Evolutionary conservation across 2,888 invertebrate genomes (phyloP).

Genomic region (Coenonympha arcania): DNA sequence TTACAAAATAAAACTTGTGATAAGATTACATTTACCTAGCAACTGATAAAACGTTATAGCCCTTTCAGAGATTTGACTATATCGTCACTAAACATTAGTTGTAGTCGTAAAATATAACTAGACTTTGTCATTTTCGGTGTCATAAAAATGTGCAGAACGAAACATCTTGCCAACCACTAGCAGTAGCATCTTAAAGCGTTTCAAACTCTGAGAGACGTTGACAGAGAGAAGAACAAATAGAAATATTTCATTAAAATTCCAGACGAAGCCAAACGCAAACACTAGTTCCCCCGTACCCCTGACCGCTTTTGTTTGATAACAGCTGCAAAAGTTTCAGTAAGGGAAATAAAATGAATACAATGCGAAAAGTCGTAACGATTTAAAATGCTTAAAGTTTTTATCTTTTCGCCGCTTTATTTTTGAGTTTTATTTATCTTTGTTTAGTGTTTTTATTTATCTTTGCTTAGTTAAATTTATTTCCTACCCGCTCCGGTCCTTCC

Average conservation of each 20-base stretch:
- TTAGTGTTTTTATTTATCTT: conserved; percentile 9
- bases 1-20: too few relatives aligned
- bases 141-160: background rate
- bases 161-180: background rate
- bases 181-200: too few relatives aligned
- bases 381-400: conserved; percentile 16
- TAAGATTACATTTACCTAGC: too few relatives aligned
- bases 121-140: too few relatives aligned
- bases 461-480: conserved; percentile 11
- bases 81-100: too few relatives aligned
- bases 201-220: background rate
- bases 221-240: background rate
- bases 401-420: conserved; percentile 12
- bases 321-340: conserved; percentile 14
- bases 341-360: conserved; percentile 15
- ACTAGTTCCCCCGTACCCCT: conserved; percentile 7
- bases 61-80: too few relatives aligned
- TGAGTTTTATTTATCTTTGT: conserved; percentile 12
- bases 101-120: too few relatives aligned
- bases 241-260: background rate
- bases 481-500: background rate
- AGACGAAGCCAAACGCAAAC: conserved; percentile 1
- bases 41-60: too few relatives aligned
- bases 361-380: conserved; percentile 17
- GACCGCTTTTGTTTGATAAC: conserved; percentile 15